Conservation (phyloP, 1,140 invertebrate genomes). For the Meloidogyne hapla region DNA sequence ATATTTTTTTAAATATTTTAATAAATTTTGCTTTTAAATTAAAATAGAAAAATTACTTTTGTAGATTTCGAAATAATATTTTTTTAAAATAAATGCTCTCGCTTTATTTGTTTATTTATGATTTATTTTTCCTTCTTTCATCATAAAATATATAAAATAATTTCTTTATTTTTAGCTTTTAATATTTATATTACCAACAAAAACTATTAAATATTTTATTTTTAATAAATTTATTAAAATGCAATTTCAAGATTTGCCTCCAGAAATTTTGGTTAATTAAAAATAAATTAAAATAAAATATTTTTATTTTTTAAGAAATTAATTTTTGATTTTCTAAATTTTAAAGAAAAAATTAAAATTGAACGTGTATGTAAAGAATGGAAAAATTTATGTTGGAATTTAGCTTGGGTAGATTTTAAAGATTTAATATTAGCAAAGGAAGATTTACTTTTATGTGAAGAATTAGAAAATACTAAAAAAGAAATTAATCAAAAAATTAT, state of each 20-base stretch:
- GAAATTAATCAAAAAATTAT: background rate
- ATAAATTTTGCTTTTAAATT: too few relatives aligned
- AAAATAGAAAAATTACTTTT: too few relatives aligned
- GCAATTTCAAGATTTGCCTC: background rate
- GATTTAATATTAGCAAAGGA: background rate
- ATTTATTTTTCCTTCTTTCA: too few relatives aligned
- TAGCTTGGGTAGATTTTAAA: background rate
- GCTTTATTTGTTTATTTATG: too few relatives aligned
- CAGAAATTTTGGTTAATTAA: background rate
- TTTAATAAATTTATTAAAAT: background rate
- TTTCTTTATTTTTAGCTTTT: too few relatives aligned
- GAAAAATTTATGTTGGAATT: background rate
- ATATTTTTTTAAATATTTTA: too few relatives aligned
- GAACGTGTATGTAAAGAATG: background rate
- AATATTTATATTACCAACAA: too few relatives aligned
- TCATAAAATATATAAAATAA: too few relatives aligned
- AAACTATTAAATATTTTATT: too few relatives aligned
- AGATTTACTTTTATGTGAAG: background rate
- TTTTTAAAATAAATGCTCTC: too few relatives aligned
- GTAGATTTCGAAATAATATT: too few relatives aligned
- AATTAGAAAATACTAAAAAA: background rate
- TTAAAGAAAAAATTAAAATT: slow-evolving; percentile 1
- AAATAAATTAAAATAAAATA: background rate
- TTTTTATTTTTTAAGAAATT: slow-evolving; percentile 5
- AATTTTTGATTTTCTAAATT: background rate